Percentiles rank a stretch among this genome's conserved stretches.
phyloP scores from a whole-genome alignment of 1,140 invertebrate genomes.

The Latrodectus geometricus region DNA sequence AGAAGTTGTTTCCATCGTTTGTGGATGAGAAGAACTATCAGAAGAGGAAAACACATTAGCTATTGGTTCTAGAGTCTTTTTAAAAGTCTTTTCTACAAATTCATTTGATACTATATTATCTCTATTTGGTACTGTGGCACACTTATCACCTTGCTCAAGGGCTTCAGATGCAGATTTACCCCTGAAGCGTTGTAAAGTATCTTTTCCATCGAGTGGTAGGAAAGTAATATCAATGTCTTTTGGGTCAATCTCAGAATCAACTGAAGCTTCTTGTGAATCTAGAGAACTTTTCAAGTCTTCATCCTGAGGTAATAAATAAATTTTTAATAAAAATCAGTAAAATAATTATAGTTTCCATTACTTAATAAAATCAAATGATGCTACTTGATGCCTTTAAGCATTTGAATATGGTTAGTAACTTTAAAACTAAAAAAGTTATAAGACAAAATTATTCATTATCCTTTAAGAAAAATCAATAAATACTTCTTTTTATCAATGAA shows the following conservation, averaged over 20 bases:
- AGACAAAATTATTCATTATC: too few species aligned
- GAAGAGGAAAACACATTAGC: neutral
- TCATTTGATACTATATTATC: conserved; percentile 26
- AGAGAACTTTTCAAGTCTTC: conserved; percentile 44
- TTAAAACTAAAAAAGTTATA: too few species aligned
- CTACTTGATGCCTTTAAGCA: too few species aligned
- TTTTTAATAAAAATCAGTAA: too few species aligned
- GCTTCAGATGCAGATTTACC: conserved; percentile 37
- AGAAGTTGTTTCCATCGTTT: conserved; percentile 14
- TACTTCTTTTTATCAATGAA: too few species aligned
- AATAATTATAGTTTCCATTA: too few species aligned
- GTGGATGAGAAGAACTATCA: neutral
- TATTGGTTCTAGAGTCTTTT: neutral
- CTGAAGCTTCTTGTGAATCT: conserved; percentile 27
- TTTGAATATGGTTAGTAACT: too few species aligned
- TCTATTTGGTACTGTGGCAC: neutral
- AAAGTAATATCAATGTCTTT: conserved; percentile 49
- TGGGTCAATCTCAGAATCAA: conserved; percentile 26
- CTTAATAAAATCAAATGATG: too few species aligned
- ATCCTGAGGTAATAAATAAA: conserved; percentile 21
- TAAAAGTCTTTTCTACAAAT: neutral
- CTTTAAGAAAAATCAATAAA: too few species aligned
- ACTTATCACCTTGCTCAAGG: conserved; percentile 24
- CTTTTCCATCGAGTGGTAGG: conserved; percentile 45
- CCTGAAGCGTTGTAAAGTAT: conserved; percentile 52